Evolutionary conservation across 2,888 invertebrate species (phyloP), one percentile per base, ranked within the genome.

Genomic region (Empis stercorea): DNA sequence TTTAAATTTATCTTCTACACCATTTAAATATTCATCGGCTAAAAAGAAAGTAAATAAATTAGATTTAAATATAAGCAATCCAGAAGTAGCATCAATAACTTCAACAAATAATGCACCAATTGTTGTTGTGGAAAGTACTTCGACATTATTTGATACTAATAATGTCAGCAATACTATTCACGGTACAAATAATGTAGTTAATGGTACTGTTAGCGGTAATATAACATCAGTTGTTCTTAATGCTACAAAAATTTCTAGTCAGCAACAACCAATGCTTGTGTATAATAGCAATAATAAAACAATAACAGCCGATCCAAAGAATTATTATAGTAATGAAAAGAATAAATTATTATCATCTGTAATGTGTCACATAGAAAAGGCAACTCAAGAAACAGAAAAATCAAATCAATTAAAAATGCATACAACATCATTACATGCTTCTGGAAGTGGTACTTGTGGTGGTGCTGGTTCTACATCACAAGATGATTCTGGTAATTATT

Each of bases 401-500:
- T 56, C 57, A 10, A 55, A 50, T 30, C 59, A 57, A 46, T 49
- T 55, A 10, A 56, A 56, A 46, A 47, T 48, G 2, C 43, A 48
- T 37, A 23, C 44, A 34, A 5, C 43, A 48, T 39, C 3, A 34
- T 16, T 23, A 20, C 40, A 9, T 13, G n/a, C 34, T 7, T 13
- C 34, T 6, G 23, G 23, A 6, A 27, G 23, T 27, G 23, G 7
- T 27, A 9, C 6, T 27, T 4, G 5, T 27, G 23, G 7, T 27
- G 23, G 23, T 9, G 23, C 15, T 23, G 30, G 41, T 14, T 36
- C 20, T 14, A 13, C 16, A 23, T 23, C 50, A 20, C 51, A 63
- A 55, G 61, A 64, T 48, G 67, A 68, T 52, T 68, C 68, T n/a
- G 67, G 66, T 4, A 63, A 65, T 46, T 61, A 58, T 46, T 64